Base-by-base conservation (phyloP, 2,797 vertebrate genomes). In the Anguilla megastoma region DNA sequence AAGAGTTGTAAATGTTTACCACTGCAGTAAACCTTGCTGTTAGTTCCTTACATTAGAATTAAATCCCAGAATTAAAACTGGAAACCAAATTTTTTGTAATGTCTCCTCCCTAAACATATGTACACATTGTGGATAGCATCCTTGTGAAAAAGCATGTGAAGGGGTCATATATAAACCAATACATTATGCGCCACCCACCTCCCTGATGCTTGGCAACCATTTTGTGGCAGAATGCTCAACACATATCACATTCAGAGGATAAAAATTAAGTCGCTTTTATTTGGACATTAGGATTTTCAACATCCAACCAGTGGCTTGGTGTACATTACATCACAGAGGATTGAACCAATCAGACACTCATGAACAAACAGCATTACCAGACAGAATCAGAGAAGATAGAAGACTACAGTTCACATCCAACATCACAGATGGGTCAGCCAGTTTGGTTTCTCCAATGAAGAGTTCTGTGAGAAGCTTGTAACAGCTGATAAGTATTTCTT, bases 261-360 rank as follows among this genome's bases (percentile, higher is more conserved):
- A 96, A 96, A 96, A 96, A 94, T 94, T 96, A 95, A 95, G 95
- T 95, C 94, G 94, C 94, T 94, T 98, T 98, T 98, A 98, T 98
- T 99, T 96, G 95, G 93, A 98, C 91, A 90, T 90, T 91, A 91
- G 95, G 95, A 94, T 95, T 97, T 96, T 96, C 95, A 96, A 97
- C 97, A 94, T 96, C 96, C 97, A 96, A 95, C 96, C 96, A 97
- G 96, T 96, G 96, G 94, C 93, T 96, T 96, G 95, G 94, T 94
- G 92, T 96, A 97, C 96, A 94, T 91, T 94, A 97, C 96, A 96
- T 94, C 93, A 98, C 96, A 96, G 94, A 94, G 94, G 95, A 96
- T 96, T 96, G 95, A 96, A 94, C 96, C 97, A 95, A 93, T 95
- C 97, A 95, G 95, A 97, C 96, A 95, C 95, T 95, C 97, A 92